Conservation (phyloP, 2,888 invertebrate genomes). For the Hydraecia micacea region DNA sequence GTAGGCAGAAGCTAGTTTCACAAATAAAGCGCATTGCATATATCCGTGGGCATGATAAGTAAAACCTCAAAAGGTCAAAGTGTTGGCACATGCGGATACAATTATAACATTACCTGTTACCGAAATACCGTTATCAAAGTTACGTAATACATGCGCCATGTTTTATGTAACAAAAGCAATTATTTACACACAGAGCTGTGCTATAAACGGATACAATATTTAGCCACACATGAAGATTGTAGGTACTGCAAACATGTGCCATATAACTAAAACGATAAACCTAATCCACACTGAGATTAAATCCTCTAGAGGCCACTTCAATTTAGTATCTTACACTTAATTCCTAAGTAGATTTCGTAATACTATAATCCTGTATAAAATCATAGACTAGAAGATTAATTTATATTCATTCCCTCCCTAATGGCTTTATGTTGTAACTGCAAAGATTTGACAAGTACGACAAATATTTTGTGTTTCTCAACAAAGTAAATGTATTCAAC, state of each 20-base stretch:
- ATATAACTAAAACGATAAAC: constrained; percentile 35
- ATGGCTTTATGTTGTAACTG: constrained; percentile 38
- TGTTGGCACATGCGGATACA: neutral
- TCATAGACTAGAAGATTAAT: constrained; percentile 41
- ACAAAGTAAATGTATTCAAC: constrained; percentile 46
- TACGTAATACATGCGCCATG: constrained; percentile 15
- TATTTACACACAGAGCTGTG: constrained; percentile 23
- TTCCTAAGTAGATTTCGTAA: constrained; percentile 28
- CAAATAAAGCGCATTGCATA: constrained; percentile 3
- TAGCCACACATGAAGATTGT: neutral
- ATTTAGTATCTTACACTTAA: constrained; percentile 25
- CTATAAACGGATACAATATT: constrained; percentile 35
- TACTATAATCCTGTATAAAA: constrained; percentile 39
- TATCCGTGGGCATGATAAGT: neutral
- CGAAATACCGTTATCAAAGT: constrained; percentile 43
- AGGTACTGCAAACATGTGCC: constrained; percentile 11
- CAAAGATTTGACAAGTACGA: constrained; percentile 43
- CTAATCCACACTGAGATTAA: constrained; percentile 41
- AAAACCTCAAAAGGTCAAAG: constrained; percentile 14
- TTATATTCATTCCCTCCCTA: constrained; percentile 26
- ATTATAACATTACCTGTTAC: constrained; percentile 35
- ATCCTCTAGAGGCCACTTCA: constrained; percentile 37
- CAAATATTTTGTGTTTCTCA: constrained; percentile 45
- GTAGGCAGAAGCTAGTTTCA: neutral
- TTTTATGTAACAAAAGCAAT: constrained; percentile 36